These are phyloP conservation scores for Anolis sagrei DNA, from an alignment of 2,113 vertebrate genomes.

Conservation along the genomic window DNA sequence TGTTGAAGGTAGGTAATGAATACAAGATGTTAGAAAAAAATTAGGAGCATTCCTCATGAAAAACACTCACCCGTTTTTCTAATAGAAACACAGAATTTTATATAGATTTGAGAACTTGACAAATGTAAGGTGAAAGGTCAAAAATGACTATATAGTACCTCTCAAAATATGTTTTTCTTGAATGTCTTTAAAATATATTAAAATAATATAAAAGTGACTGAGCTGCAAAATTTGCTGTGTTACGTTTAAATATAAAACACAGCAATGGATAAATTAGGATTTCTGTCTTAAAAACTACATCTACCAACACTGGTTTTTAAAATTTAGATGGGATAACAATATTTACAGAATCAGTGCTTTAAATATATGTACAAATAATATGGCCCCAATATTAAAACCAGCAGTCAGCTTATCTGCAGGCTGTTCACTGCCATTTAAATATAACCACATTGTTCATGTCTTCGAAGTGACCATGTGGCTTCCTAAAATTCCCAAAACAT, in stretches of 20 bases:
- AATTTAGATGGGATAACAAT: background rate
- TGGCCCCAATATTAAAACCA: background rate
- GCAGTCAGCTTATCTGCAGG: background rate
- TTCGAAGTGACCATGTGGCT: background rate
- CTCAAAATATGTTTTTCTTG: slow-evolving; percentile 37
- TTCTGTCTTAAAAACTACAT: background rate
- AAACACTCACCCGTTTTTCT: slow-evolving; percentile 55
- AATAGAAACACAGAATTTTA: slow-evolving; percentile 40
- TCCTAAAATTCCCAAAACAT: background rate
- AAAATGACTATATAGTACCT: slow-evolving; percentile 22
- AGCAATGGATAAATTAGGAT: background rate
- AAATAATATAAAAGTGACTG: background rate
- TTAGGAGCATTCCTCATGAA: slow-evolving; percentile 66
- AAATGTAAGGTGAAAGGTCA: slow-evolving; percentile 46
- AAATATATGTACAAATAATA: slow-evolving; percentile 5
- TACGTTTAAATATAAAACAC: slow-evolving; percentile 25
- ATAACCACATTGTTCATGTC: background rate
- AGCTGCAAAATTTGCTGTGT: slow-evolving; percentile 27
- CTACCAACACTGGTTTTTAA: background rate
- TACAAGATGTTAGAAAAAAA: slow-evolving; percentile 72
- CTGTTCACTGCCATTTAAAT: background rate
- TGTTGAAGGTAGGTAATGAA: slow-evolving; percentile 71
- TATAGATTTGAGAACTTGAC: slow-evolving; percentile 49
- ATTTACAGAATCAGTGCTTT: background rate
- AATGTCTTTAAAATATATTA: slow-evolving; percentile 26